Evolutionary conservation across 2,113 vertebrate genomes (phyloP).

Genomic region (Pseudopodoces humilis): DNA sequence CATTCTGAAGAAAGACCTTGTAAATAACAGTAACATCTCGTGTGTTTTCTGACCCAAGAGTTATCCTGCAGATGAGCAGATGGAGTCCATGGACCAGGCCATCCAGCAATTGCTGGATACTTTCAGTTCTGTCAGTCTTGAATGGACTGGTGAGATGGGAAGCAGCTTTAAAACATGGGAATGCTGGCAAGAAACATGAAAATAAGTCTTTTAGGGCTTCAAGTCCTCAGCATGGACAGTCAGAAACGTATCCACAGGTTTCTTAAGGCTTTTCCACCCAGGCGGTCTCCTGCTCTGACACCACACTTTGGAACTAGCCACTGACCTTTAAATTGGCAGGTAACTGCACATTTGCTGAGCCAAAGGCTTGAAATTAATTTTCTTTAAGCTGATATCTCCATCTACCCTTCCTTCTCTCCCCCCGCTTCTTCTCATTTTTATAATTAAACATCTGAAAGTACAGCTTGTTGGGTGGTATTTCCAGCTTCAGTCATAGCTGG

Average conservation of each 20-base stretch:
- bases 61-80: background rate
- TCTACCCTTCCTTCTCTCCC: background rate
- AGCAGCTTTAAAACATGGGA: background rate
- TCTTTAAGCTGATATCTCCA: background rate
- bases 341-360: background rate
- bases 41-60: background rate
- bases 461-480: constrained; percentile 57
- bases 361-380: background rate
- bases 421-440: background rate
- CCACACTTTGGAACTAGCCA: background rate
- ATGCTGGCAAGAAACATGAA: background rate
- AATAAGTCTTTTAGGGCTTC: background rate
- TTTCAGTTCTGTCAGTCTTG: background rate
- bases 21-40: background rate
- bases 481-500: constrained; percentile 55
- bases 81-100: background rate
- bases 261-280: background rate
- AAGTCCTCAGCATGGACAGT: background rate
- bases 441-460: constrained; percentile 52
- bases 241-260: background rate
- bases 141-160: background rate
- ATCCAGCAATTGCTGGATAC: background rate
- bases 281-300: background rate
- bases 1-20: background rate
- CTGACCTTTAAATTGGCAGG: background rate